Evolutionary conservation across 2,113 vertebrate genomes (phyloP).

Genomic region (Blennius ocellaris): DNA sequence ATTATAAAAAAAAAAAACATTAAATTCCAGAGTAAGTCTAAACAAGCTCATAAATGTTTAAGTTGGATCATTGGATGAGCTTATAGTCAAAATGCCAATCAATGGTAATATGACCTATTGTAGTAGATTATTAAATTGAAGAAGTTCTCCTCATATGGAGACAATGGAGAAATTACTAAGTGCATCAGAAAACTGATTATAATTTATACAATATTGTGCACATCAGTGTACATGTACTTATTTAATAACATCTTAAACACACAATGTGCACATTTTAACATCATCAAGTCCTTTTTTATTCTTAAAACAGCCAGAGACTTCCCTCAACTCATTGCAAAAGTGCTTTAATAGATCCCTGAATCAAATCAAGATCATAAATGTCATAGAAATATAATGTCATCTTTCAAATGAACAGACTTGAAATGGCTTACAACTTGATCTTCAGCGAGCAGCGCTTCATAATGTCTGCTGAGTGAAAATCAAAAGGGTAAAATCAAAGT

Average conservation of each 20-base stretch:
- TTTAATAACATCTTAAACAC: neutral
- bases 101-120: neutral
- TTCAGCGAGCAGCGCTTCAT: neutral
- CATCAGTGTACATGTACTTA: neutral
- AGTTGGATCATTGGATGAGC: conserved; percentile 7
- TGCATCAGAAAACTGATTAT: neutral
- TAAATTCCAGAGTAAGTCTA: neutral
- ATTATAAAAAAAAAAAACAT: too few species aligned
- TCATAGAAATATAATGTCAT: conserved; percentile 9
- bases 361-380: conserved; percentile 10
- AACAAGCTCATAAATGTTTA: neutral
- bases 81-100: neutral
- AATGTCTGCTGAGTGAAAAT: neutral
- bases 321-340: neutral
- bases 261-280: neutral
- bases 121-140: neutral
- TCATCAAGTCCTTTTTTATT: neutral
- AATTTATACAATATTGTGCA: neutral
- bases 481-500: neutral
- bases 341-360: conserved; percentile 1
- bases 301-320: neutral
- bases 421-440: neutral
- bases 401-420: conserved; percentile 1
- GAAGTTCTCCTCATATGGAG: neutral
- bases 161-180: neutral